Conservation (phyloP, 2,888 invertebrate genomes). For the Liposcelis brunnea region DNA sequence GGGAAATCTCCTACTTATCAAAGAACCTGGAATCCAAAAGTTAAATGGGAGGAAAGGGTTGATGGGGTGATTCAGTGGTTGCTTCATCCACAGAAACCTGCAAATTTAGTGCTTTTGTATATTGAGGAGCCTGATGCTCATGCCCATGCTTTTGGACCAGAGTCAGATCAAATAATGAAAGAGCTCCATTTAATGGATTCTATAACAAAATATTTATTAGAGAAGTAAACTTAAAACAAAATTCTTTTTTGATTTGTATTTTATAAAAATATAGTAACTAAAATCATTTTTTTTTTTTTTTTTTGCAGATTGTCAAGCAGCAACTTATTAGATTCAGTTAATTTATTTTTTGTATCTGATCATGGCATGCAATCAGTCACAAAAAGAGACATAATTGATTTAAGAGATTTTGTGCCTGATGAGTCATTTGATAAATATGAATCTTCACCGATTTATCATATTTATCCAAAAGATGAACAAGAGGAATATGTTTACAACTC, state of each 20-base stretch:
- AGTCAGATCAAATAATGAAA: constrained; percentile 26
- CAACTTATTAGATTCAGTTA: constrained; percentile 34
- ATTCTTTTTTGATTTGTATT: too few relatives aligned
- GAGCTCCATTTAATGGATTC: constrained; percentile 32
- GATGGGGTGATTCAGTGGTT: constrained; percentile 43
- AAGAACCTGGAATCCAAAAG: constrained; percentile 25
- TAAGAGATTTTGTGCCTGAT: constrained; percentile 32
- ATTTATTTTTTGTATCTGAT: constrained; percentile 52
- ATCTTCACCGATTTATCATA: constrained; percentile 37
- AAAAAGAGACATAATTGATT: constrained; percentile 34
- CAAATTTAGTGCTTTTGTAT: constrained; percentile 50
- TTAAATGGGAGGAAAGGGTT: constrained; percentile 34
- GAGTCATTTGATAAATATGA: constrained; percentile 33
- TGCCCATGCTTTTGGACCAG: constrained; percentile 42
- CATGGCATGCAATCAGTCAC: constrained; percentile 49
- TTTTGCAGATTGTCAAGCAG: constrained; percentile 27
- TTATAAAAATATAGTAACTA: background rate
- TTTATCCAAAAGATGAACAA: constrained; percentile 37
- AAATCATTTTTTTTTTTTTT: too few relatives aligned
- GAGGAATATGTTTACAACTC: constrained; percentile 30
- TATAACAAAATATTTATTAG: constrained; percentile 38
- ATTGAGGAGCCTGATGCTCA: constrained; percentile 50
- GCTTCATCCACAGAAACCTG: constrained; percentile 34
- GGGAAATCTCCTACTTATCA: constrained; percentile 30
- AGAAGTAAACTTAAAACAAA: constrained; percentile 27